Conservation (phyloP, 2,797 vertebrate species). For the Buceros bicornis region DNA sequence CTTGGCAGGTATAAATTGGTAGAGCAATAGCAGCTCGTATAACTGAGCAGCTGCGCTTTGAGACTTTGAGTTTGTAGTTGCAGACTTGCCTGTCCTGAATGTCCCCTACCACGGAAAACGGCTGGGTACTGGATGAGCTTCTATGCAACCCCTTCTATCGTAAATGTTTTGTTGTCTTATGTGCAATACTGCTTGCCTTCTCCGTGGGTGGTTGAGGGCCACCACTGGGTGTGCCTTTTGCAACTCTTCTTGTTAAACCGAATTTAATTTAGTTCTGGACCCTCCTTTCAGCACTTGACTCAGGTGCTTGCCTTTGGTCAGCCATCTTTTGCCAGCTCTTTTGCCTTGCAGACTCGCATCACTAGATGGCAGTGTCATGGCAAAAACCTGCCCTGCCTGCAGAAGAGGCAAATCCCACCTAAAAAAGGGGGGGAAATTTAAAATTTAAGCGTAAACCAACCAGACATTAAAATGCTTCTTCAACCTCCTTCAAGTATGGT, state of each 20-base stretch:
- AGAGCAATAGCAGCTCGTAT: background rate
- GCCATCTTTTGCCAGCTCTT: background rate
- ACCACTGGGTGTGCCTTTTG: background rate
- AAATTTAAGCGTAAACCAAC: background rate
- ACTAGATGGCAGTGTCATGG: constrained; percentile 75
- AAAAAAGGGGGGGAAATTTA: background rate
- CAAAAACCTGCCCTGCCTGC: constrained; percentile 49
- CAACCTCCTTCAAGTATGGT: background rate
- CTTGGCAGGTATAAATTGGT: background rate
- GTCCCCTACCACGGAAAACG: background rate
- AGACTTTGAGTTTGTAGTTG: background rate
- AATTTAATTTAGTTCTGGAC: rapidly evolving
- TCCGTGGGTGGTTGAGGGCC: background rate
- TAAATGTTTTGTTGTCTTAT: rapidly evolving
- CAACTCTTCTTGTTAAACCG: background rate
- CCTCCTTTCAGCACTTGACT: background rate
- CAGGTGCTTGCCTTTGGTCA: background rate
- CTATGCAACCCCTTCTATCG: rapidly evolving
- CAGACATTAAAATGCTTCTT: background rate
- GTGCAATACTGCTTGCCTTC: background rate
- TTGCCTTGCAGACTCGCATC: constrained; percentile 49
- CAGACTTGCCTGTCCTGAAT: background rate
- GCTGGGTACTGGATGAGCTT: background rate
- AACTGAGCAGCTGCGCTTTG: background rate
- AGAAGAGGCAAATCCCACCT: background rate